Evolutionary conservation across 2,888 invertebrate genomes (phyloP).

Genomic region (Cancer borealis): DNA sequence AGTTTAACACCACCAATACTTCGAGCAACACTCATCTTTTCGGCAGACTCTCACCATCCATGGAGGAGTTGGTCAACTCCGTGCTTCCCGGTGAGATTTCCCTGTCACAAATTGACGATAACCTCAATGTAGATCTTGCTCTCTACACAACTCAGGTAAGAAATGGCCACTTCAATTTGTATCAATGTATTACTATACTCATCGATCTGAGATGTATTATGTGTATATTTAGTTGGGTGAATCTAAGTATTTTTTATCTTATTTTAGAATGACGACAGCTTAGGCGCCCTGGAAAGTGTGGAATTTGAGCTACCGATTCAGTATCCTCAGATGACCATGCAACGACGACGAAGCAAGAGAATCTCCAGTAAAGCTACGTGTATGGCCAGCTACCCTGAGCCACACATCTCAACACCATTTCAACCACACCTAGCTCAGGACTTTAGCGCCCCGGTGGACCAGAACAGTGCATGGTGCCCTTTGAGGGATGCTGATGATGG

Average conservation of each 20-base stretch:
- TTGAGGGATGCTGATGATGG: neutral
- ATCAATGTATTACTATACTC: neutral
- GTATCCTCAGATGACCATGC: neutral
- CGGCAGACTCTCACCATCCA: neutral
- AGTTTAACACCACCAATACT: neutral
- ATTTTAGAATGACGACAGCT: neutral
- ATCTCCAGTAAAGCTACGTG: neutral
- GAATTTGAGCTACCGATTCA: neutral
- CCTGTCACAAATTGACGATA: neutral
- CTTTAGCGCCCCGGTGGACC: neutral
- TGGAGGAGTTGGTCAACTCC: neutral
- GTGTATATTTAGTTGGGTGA: neutral
- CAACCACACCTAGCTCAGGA: neutral
- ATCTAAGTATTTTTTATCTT: neutral
- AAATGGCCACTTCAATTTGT: neutral
- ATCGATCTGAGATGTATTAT: neutral
- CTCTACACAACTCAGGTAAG: neutral
- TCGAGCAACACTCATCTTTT: neutral
- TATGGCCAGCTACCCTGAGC: neutral
- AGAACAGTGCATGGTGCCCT: neutral
- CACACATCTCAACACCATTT: neutral
- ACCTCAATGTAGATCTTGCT: neutral
- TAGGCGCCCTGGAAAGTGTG: neutral
- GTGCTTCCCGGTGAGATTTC: neutral
- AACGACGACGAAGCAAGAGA: neutral